These are phyloP conservation scores for Brenthis ino DNA, from an alignment of 2,888 invertebrate genomes.

Conservation along the genomic window DNA sequence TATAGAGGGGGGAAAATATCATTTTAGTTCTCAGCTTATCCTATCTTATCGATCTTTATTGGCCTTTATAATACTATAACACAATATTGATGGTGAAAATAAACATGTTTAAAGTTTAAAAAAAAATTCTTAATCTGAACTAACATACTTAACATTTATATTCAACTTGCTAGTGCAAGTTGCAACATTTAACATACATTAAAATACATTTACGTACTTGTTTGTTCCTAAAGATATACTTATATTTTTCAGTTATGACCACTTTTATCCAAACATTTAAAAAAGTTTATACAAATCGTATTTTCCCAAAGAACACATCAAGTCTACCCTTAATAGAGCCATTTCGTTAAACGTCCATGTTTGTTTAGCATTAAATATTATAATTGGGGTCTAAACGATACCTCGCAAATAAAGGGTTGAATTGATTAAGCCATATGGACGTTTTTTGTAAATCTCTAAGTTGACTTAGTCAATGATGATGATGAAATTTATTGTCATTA, in stretches of 20 bases:
- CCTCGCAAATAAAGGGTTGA: constrained; percentile 77
- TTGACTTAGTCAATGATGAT: constrained; percentile 19
- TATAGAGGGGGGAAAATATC: too few species aligned
- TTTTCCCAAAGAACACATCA: constrained; percentile 39
- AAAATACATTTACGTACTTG: too few species aligned
- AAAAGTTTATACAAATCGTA: constrained; percentile 23
- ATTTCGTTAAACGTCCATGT: constrained; percentile 72
- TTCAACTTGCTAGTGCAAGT: too few species aligned
- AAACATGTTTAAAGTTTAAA: too few species aligned
- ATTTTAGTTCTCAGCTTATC: too few species aligned
- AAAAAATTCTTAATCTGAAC: too few species aligned
- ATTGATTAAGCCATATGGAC: constrained; percentile 59
- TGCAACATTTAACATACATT: too few species aligned
- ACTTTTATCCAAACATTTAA: neutral
- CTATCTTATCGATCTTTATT: too few species aligned
- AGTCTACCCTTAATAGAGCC: constrained; percentile 60
- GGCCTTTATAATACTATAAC: too few species aligned
- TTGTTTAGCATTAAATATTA: constrained; percentile 80
- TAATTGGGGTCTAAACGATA: constrained; percentile 73
- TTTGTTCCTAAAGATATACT: neutral
- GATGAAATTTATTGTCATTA: constrained; percentile 19
- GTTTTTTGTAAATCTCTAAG: constrained; percentile 27
- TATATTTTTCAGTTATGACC: neutral
- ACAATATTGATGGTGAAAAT: too few species aligned
- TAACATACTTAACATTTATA: too few species aligned